Base-by-base conservation (phyloP, 2,888 invertebrate species). In the Galerucella pusilla region DNA sequence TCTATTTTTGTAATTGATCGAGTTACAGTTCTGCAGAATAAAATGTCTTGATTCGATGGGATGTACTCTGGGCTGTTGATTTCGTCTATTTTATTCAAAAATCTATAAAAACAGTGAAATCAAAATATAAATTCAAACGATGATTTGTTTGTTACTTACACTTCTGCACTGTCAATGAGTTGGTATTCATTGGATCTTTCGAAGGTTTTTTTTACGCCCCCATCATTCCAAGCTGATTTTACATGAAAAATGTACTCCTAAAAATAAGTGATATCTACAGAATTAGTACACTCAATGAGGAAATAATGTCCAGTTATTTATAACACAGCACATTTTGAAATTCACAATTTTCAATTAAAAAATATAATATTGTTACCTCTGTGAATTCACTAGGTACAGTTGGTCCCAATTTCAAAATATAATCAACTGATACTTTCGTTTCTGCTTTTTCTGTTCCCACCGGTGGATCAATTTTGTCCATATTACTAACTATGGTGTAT, bases 81-180 rank as follows among this genome's bases (percentile, higher is more conserved):
- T 68, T 90, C 89, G 78, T 91, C 91, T 80, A 95, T 88, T 87
- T 92, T 90, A 82, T 94, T 92, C 82, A 96, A 88, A 86, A 95
- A 95, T 86, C 95, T 95, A 46, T 52, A 64, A 70, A 72, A 65
- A 16, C n/a, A n/a, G 14, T 52, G 49, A n/a, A n/a, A n/a, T n/a
- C n/a, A n/a, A n/a, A n/a, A n/a, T n/a, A n/a, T n/a, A n/a, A n/a
- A n/a, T n/a, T n/a, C n/a, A n/a, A n/a, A n/a, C n/a, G n/a, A n/a
- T n/a, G n/a, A n/a, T n/a, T n/a, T n/a, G n/a, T n/a, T n/a, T 35
- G 2, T 71, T 73, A 91, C 93, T 92, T 89, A 95, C 95, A 95
- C 94, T 90, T 94, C 93, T 10, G 95, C 93, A 84, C 94, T 94
- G 83, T 95, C 95, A 61, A 95, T 91, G 2, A 95, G 88, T 83